Percentiles rank a stretch among this genome's conserved stretches.
These are phyloP conservation scores for Cisticola juncidis DNA, from an alignment of 2,113 vertebrate species.

Conservation along the genomic window DNA sequence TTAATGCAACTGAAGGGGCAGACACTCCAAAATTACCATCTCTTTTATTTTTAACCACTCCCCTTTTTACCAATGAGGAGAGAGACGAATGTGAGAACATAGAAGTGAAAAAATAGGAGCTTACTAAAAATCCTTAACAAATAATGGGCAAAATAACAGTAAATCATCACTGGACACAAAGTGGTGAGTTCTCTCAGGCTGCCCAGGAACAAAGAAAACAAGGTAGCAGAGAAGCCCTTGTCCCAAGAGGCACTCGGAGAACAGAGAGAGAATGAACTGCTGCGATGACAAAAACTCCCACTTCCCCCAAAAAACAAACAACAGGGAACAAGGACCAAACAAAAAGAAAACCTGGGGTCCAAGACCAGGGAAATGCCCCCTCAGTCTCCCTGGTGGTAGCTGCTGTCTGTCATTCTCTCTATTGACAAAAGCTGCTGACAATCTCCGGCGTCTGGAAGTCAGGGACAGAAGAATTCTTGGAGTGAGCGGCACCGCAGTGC, in stretches of 20 bases:
- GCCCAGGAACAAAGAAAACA: neutral
- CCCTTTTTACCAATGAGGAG: neutral
- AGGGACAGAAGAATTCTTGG: neutral
- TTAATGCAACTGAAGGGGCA: neutral
- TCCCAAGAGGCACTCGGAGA: too few species aligned
- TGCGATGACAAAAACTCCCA: neutral
- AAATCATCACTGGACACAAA: too few species aligned
- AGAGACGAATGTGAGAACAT: accelerated
- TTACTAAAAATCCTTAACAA: neutral
- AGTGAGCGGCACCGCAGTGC: accelerated
- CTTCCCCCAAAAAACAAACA: neutral
- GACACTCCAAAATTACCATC: neutral
- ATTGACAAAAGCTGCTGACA: neutral
- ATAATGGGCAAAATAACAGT: neutral
- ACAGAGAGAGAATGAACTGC: neutral
- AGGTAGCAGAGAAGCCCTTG: accelerated
- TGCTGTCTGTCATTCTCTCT: neutral
- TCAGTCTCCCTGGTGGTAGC: neutral
- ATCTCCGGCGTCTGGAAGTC: accelerated
- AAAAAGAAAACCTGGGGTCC: neutral
- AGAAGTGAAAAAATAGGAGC: neutral
- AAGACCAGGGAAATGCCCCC: neutral
- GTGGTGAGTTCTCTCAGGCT: neutral
- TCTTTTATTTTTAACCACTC: neutral
- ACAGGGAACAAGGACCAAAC: too few species aligned